These are phyloP conservation scores for Pluvianellus socialis DNA, from an alignment of 2,113 vertebrate species.

Conservation along the genomic window DNA sequence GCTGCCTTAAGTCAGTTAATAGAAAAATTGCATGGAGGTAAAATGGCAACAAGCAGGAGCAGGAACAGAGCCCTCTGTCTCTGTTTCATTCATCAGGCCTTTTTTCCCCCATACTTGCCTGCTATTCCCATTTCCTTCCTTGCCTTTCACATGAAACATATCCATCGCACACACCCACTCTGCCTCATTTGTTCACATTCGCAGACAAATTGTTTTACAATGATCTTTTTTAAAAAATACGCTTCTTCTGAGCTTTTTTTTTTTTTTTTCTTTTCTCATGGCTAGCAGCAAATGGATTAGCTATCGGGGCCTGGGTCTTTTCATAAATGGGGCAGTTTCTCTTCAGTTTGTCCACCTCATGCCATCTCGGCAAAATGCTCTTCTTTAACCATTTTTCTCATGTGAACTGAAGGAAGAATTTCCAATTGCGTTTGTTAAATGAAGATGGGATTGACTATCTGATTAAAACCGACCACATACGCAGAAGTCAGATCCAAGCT, in stretches of 20 bases:
- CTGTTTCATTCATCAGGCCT: slow-evolving; percentile 21
- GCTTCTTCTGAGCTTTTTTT: neutral
- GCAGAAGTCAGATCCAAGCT: neutral
- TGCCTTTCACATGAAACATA: neutral
- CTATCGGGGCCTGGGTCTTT: neutral
- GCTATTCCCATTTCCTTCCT: slow-evolving; percentile 50
- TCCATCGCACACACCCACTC: neutral
- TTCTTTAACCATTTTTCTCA: neutral
- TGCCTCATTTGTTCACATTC: neutral
- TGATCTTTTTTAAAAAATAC: neutral
- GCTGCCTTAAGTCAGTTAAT: neutral
- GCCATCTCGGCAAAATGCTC: neutral
- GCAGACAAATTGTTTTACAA: neutral
- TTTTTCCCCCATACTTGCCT: neutral
- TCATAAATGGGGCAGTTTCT: neutral
- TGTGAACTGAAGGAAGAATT: neutral
- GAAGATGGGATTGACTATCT: neutral
- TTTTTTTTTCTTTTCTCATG: neutral
- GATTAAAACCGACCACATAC: neutral
- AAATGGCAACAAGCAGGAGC: neutral
- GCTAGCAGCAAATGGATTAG: neutral
- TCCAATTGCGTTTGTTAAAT: neutral
- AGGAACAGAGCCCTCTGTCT: neutral
- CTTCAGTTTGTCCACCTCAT: neutral
- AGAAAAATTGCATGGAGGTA: fast-evolving